Conservation (phyloP, 2,797 vertebrate species). For the Telmatherina bonti region DNA sequence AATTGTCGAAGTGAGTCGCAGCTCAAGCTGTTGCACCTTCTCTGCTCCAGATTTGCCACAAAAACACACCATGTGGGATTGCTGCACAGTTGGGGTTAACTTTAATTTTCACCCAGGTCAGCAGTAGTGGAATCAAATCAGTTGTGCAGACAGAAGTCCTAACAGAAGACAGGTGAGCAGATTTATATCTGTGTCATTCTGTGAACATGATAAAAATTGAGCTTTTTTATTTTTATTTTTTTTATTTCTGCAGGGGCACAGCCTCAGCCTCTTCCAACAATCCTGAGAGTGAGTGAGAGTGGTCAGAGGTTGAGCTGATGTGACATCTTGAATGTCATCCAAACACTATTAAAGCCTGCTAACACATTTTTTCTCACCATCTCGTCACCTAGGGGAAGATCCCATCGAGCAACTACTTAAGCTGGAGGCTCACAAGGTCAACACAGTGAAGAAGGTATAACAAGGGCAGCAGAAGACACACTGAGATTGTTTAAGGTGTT, state of each 20-base stretch:
- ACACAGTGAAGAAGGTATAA: conserved; percentile 89
- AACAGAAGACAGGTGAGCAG: conserved; percentile 83
- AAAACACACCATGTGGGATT: neutral
- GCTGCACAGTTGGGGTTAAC: neutral
- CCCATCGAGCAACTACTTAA: conserved; percentile 90
- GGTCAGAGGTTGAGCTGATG: conserved; percentile 39
- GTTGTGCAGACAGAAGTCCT: conserved; percentile 82
- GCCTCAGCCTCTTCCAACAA: conserved; percentile 43
- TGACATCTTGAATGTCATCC: conserved; percentile 57
- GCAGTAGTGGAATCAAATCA: conserved; percentile 85
- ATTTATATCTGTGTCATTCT: conserved; percentile 8
- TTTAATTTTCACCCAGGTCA: conserved; percentile 78
- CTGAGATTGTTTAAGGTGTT: conserved; percentile 18
- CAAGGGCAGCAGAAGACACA: conserved; percentile 15
- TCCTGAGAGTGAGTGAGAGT: conserved; percentile 71
- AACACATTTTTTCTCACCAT: conserved; percentile 48
- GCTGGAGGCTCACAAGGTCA: conserved; percentile 87
- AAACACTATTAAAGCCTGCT: conserved; percentile 33
- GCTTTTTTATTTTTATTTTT: neutral
- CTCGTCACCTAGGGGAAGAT: conserved; percentile 78
- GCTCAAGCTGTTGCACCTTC: conserved; percentile 2
- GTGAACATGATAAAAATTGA: conserved; percentile 21
- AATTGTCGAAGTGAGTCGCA: conserved; percentile 84
- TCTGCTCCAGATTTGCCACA: neutral
- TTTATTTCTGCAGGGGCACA: conserved; percentile 42